These are phyloP conservation scores for Sparus aurata DNA, from an alignment of 2,797 vertebrate species.

Conservation along the genomic window DNA sequence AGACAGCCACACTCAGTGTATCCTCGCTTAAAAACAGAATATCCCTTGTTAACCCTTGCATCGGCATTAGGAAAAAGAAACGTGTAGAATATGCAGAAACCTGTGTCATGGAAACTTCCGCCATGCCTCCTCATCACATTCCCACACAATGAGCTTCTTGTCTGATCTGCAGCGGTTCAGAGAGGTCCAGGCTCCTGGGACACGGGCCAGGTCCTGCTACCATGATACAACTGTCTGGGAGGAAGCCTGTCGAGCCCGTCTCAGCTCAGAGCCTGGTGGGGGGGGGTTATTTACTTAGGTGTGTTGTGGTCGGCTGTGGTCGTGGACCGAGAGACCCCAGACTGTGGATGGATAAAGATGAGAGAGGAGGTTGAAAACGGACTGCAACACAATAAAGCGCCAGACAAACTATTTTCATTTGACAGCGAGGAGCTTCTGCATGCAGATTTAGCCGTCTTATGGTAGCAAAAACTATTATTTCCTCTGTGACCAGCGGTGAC, in stretches of 20 bases:
- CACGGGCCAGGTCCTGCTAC: constrained; percentile 25
- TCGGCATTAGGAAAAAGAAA: constrained; percentile 15
- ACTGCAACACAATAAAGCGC: neutral
- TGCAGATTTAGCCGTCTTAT: constrained; percentile 6
- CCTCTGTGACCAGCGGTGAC: neutral
- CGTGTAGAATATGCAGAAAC: constrained; percentile 13
- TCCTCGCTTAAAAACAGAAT: constrained; percentile 3
- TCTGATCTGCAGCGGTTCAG: constrained; percentile 35
- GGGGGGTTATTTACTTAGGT: constrained; percentile 55
- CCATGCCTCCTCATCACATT: constrained; percentile 38
- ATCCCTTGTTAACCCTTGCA: constrained; percentile 5
- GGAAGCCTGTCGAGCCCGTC: constrained; percentile 17
- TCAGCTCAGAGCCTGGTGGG: constrained; percentile 11
- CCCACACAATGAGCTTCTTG: constrained; percentile 57
- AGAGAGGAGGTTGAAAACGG: constrained; percentile 7
- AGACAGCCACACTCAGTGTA: neutral
- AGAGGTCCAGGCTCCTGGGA: constrained; percentile 55
- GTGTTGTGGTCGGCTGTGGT: constrained; percentile 39
- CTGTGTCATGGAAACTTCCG: constrained; percentile 47
- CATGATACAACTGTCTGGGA: constrained; percentile 10
- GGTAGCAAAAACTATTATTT: constrained; percentile 13
- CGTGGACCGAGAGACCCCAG: neutral
- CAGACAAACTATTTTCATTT: neutral
- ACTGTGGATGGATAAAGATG: constrained; percentile 26
- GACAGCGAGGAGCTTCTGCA: neutral